These are phyloP conservation scores for Pollimyrus isidori DNA, from an alignment of 2,113 vertebrate species.

Conservation along the genomic window DNA sequence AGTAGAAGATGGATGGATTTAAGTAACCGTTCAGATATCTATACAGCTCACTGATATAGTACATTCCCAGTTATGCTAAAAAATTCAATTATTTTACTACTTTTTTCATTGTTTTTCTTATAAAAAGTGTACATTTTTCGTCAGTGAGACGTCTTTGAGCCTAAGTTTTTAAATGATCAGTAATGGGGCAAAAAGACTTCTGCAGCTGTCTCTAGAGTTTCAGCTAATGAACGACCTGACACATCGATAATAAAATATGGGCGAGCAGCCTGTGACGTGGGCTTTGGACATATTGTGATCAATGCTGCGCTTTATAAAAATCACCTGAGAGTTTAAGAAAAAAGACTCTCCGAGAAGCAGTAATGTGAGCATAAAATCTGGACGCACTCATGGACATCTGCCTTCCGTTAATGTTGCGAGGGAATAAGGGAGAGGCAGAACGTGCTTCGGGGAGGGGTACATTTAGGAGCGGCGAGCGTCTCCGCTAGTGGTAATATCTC, in stretches of 20 bases:
- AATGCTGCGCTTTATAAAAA: slow-evolving; percentile 51
- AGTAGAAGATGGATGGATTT: not conserved
- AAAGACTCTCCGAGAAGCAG: slow-evolving; percentile 33
- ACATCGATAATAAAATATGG: slow-evolving; percentile 51
- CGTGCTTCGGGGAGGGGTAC: slow-evolving; percentile 55
- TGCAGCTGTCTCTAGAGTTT: slow-evolving; percentile 44
- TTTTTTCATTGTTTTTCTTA: not conserved
- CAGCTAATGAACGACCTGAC: slow-evolving; percentile 49
- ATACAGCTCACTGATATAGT: not conserved
- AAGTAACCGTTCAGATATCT: not conserved
- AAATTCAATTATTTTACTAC: not conserved
- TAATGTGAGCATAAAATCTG: slow-evolving; percentile 36
- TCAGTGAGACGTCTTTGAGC: not conserved
- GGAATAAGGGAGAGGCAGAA: slow-evolving; percentile 55
- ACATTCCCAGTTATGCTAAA: not conserved
- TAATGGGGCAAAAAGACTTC: slow-evolving; percentile 15
- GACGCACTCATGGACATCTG: slow-evolving; percentile 55
- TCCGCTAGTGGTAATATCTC: slow-evolving; percentile 50
- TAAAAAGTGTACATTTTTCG: not conserved
- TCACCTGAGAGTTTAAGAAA: slow-evolving; percentile 47
- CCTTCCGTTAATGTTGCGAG: slow-evolving; percentile 58
- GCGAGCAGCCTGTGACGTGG: slow-evolving; percentile 42
- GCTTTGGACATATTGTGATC: slow-evolving; percentile 45
- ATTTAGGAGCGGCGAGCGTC: slow-evolving; percentile 49
- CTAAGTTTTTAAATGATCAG: slow-evolving; percentile 11